Evolutionary conservation across 2,113 vertebrate species (phyloP).

Genomic region (Cololabis saira): DNA sequence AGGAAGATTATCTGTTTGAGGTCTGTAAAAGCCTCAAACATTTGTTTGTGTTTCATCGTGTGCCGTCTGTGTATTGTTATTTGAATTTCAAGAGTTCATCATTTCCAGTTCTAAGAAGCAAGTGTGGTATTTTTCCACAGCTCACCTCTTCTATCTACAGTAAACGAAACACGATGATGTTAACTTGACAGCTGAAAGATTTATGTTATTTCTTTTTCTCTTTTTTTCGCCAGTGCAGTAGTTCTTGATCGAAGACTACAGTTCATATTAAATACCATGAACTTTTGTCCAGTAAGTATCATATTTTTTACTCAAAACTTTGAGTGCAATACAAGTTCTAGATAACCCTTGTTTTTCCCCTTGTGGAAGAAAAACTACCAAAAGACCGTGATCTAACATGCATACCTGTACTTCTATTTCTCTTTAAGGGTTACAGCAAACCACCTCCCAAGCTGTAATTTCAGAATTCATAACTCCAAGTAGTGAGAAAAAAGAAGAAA

Average conservation of each 20-base stretch:
- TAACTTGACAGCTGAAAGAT: slow-evolving; percentile 13
- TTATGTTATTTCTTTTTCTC: neutral
- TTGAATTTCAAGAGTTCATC: neutral
- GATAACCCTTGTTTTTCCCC: slow-evolving; percentile 3
- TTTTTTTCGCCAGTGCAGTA: neutral
- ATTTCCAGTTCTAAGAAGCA: slow-evolving; percentile 3
- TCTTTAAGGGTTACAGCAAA: slow-evolving; percentile 5
- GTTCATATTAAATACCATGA: slow-evolving; percentile 23
- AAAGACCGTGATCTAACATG: neutral
- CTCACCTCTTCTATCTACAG: slow-evolving; percentile 19
- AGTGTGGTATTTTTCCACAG: slow-evolving; percentile 24
- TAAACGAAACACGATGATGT: slow-evolving; percentile 25
- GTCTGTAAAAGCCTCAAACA: neutral
- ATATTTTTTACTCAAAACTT: slow-evolving; percentile 10
- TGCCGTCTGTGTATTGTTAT: neutral
- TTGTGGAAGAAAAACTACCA: slow-evolving; percentile 1
- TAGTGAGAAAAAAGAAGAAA: slow-evolving; percentile 11
- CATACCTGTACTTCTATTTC: slow-evolving; percentile 2
- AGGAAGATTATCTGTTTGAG: neutral
- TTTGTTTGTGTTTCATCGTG: neutral
- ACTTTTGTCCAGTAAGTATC: slow-evolving; percentile 21
- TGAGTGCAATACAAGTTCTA: neutral
- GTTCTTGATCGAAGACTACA: neutral
- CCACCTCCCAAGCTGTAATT: slow-evolving; percentile 10
- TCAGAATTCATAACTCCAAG: slow-evolving; percentile 33